Conservation (phyloP, 2,797 vertebrate species). For the Falco naumanni region DNA sequence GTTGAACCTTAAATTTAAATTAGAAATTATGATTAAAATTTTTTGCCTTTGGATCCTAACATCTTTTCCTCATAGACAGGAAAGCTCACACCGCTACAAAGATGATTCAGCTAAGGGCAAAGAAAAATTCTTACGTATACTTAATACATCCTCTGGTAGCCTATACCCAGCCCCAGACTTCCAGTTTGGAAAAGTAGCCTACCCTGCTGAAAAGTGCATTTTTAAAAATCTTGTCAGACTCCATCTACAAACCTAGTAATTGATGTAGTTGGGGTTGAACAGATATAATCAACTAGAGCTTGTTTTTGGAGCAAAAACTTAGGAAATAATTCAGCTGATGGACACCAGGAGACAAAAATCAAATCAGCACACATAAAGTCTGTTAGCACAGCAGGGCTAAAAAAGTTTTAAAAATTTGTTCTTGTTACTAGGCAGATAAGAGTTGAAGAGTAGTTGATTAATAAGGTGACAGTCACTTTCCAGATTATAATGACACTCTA, state of each 20-base stretch:
- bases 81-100: background rate
- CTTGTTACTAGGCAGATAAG: background rate
- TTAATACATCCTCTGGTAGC: background rate
- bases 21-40: background rate
- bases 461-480: background rate
- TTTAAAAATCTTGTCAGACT: background rate
- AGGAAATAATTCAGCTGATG: background rate
- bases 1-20: background rate
- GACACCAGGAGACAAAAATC: background rate
- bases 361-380: background rate
- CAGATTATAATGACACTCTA: conserved; percentile 1
- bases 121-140: background rate
- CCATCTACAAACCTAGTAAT: background rate
- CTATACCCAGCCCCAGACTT: background rate
- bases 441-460: background rate
- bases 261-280: background rate
- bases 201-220: background rate
- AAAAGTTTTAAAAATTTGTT: background rate
- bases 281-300: background rate
- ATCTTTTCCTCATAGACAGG: background rate
- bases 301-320: background rate
- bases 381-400: background rate
- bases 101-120: background rate
- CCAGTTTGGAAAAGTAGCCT: background rate
- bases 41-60: background rate